Percentiles rank a stretch among this genome's conserved stretches.
Evolutionary conservation across 2,797 vertebrate species (phyloP).

Genomic region (Columba guinea): DNA sequence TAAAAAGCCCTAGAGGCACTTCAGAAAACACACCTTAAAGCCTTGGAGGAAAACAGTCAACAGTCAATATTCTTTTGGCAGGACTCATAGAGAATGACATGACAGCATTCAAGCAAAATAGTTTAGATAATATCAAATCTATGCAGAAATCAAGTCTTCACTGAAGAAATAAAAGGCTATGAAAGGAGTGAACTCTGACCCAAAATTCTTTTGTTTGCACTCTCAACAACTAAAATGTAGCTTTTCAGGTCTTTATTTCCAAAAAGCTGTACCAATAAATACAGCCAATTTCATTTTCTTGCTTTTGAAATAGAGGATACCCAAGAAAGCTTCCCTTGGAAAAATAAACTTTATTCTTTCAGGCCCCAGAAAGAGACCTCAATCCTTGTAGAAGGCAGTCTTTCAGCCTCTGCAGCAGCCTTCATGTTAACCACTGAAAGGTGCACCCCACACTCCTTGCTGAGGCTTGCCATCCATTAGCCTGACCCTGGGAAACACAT

Average conservation of each 20-base stretch:
- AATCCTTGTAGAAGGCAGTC: not conserved
- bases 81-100: not conserved
- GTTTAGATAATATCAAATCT: slow-evolving; percentile 33
- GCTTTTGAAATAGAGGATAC: not conserved
- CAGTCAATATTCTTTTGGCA: slow-evolving; percentile 4
- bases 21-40: slow-evolving; percentile 29
- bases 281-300: not conserved
- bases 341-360: slow-evolving; percentile 19
- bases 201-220: slow-evolving; percentile 28
- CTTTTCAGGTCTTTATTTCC: slow-evolving; percentile 13
- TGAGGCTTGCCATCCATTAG: not conserved
- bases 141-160: slow-evolving; percentile 37
- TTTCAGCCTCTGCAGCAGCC: not conserved
- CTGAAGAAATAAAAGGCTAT: slow-evolving; percentile 11
- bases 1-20: slow-evolving; percentile 34
- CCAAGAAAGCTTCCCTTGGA: not conserved
- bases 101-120: not conserved
- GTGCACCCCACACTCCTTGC: accelerated
- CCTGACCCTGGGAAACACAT: not conserved
- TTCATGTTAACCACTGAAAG: not conserved
- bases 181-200: slow-evolving; percentile 49
- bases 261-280: not conserved
- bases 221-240: slow-evolving; percentile 3
- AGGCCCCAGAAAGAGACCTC: not conserved
- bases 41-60: slow-evolving; percentile 25